Evolutionary conservation across 53 echinoderm and acorn worm species (phyloP), one percentile per base, ranked within the genome.

Genomic region (Apostichopus leukothele): DNA sequence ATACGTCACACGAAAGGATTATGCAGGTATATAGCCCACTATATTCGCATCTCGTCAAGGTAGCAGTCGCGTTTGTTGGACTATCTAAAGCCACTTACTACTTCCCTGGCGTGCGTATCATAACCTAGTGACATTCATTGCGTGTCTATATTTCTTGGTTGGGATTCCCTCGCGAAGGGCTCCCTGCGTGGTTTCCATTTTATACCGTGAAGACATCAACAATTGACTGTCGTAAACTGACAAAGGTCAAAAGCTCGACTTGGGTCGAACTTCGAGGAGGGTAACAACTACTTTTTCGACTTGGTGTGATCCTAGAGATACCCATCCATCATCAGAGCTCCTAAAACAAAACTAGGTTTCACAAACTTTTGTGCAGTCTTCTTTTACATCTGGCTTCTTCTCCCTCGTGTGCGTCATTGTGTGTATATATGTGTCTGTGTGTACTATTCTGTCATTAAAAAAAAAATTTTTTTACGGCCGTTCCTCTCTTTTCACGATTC

Each of bases 191-290:
- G 55, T 54, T 81, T 81, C 55, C 11, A 59, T 81, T 81, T 81
- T 81, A 81, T 81, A 54, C 81, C 54, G 60, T 7, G 52, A 57
- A 81, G 81, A 55, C 81, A 59, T 81, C 81, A 81, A 81, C 81
- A 81, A 81, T 55, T 81, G 81, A 59, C 81, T 81, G 54, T 81
- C 81, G 81, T 81, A 81, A 81, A 81, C 54, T 81, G 81, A 59
- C 81, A 81, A 54, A 81, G 81, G 81, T 81, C 81, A 81, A 81
- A 81, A 54, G 25, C 81, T 81, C 55, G 60, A 81, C 55, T 22
- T 54, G 81, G 81, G 55, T 54, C 81, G 22, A 59, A 18, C 81
- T 81, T 81, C 81, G 81, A 53, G 81, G 81, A 81, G 81, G 81
- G 81, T 81, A 81, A 81, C 81, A 81, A 55, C 21, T 51, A 20